Base-by-base conservation (phyloP, 1,140 invertebrate species). In the Drosophila nebulosa region DNA sequence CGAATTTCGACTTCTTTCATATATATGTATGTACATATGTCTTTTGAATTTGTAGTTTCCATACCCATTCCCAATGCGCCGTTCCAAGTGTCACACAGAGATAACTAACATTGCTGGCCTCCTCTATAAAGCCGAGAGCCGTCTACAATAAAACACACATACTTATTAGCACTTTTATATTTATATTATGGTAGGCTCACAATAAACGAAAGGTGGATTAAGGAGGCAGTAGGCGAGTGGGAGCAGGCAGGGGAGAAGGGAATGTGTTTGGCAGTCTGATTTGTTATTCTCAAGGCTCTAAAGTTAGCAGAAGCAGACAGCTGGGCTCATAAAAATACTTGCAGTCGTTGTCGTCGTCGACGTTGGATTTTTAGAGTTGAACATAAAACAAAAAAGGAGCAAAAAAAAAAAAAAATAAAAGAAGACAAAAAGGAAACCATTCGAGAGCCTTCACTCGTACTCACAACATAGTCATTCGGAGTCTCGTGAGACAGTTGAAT, bases 201-300 rank as follows among this genome's bases (percentile, higher is more conserved):
- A 46, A 18, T 21, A 7, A 46, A 46, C 39, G 39, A 21, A 46
- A 46, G 39, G 39, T 46, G 14, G 9, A 3, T 4, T 14, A 14
- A 72, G 81, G 9, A 14, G 21, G 22, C 36, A 59, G 1, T 10
- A 21, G 18, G 24, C n/a, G n/a, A n/a, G n/a, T n/a, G n/a, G n/a
- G n/a, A n/a, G n/a, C n/a, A n/a, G n/a, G n/a, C n/a, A n/a, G n/a
- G n/a, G n/a, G n/a, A n/a, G n/a, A n/a, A n/a, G 4, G 39, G 35
- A 3, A 56, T 10, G 26, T 4, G 27, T 2, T 35, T 53, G 74
- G 62, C 74, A 78, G 83, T 75, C 81, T 86, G 81, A 86, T 88
- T 86, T 86, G 81, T 86, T 88, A 86, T 86, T 81, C 83, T 88
- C 81, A 76, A 86, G 81, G 81, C 81, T 86, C 81, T 86, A 81